Evolutionary conservation across 2,113 vertebrate genomes (phyloP).

Genomic region (Albula glossodonta): DNA sequence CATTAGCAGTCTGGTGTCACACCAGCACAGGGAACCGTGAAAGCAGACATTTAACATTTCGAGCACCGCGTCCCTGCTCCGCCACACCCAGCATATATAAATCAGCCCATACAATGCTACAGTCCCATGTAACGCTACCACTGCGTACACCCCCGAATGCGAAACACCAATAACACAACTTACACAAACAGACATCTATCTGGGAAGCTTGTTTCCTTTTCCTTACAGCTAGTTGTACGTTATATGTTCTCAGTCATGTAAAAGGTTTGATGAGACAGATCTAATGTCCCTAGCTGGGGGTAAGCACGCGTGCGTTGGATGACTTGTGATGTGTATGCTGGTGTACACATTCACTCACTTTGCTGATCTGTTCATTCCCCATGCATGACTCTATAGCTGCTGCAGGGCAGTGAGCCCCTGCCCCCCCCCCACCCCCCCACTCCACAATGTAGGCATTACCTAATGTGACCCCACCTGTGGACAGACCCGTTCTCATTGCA

Average conservation of each 20-base stretch:
- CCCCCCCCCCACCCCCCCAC: neutral
- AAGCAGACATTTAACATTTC: neutral
- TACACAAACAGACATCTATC: neutral
- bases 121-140: neutral
- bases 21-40: neutral
- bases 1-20: constrained; percentile 17
- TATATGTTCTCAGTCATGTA: neutral
- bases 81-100: neutral
- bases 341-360: neutral
- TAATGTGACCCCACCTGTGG: neutral
- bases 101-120: neutral
- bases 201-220: no score
- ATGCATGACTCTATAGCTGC: neutral
- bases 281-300: neutral
- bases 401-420: neutral
- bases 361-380: neutral
- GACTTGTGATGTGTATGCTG: neutral
- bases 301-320: neutral
- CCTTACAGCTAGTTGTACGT: neutral
- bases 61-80: neutral
- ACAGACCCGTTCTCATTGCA: neutral
- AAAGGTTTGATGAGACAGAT: neutral
- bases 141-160: neutral
- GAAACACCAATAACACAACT: neutral
- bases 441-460: neutral